These are phyloP conservation scores for Speoplatyrhinus poulsoni DNA, from an alignment of 2,113 vertebrate species.

Conservation along the genomic window DNA sequence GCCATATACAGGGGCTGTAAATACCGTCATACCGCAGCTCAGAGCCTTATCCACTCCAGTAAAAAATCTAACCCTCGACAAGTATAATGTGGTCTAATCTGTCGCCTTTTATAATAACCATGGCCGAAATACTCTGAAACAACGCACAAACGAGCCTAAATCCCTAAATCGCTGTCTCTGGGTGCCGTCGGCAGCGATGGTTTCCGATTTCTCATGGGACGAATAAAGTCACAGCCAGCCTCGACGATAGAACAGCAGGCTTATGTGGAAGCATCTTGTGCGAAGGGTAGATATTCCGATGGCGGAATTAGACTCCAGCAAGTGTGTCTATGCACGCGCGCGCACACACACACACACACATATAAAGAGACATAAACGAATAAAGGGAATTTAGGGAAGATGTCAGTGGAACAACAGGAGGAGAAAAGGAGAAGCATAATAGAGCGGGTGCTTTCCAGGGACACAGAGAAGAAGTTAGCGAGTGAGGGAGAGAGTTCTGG, in stretches of 20 bases:
- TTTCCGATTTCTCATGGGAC: not conserved
- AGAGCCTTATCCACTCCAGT: conserved; percentile 42
- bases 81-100: conserved; percentile 59
- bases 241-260: conserved; percentile 39
- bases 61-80: conserved; percentile 51
- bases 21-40: conserved; percentile 44
- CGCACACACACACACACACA: not conserved
- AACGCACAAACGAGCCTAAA: conserved; percentile 53
- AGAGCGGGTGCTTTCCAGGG: conserved; percentile 10
- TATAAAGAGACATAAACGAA: conserved; percentile 29
- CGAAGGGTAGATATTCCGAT: conserved; percentile 32
- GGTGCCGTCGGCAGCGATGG: not conserved
- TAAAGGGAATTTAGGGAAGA: conserved; percentile 32
- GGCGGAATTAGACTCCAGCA: no score
- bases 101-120: conserved; percentile 47
- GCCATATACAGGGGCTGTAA: conserved; percentile 41
- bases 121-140: conserved; percentile 42
- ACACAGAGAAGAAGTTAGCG: conserved; percentile 20
- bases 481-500: conserved; percentile 47
- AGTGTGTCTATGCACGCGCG: conserved; percentile 21
- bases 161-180: conserved; percentile 22
- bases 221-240: conserved; percentile 39
- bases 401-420: conserved; percentile 20
- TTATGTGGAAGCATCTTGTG: conserved; percentile 31
- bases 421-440: not conserved